Conservation (phyloP, 2,888 invertebrate genomes). For the Phymatocera aterrima region DNA sequence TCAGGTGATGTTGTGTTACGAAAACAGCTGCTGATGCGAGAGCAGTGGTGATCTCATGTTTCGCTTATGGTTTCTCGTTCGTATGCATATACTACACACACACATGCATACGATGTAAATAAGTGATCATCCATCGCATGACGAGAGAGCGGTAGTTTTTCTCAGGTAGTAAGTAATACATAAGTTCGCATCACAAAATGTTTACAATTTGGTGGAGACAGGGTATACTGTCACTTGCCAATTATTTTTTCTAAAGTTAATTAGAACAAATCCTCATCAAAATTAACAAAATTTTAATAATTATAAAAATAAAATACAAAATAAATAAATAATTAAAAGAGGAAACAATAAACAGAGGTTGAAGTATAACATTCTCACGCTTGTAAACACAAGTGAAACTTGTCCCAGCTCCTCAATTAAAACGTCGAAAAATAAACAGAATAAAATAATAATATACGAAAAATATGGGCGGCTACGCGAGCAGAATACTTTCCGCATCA, state of each 20-base stretch:
- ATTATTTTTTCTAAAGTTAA: slow-evolving; percentile 43
- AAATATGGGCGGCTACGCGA: slow-evolving; percentile 68
- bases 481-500: slow-evolving; percentile 69
- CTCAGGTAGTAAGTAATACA: neutral
- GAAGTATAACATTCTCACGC: neutral
- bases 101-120: no score
- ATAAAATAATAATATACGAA: neutral
- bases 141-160: neutral
- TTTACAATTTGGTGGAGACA: slow-evolving; percentile 51
- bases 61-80: no score
- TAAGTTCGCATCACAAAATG: slow-evolving; percentile 51
- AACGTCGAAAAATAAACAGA: neutral
- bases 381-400: no score
- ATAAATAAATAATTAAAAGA: neutral
- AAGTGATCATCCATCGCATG: neutral
- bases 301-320: neutral
- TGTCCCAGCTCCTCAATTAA: no score
- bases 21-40: no score
- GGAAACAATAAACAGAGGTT: neutral
- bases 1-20: no score
- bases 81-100: no score
- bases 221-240: slow-evolving; percentile 48
- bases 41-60: no score
- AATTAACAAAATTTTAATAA: slow-evolving; percentile 51
- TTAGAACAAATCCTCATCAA: slow-evolving; percentile 45